Percentiles rank a stretch among this genome's conserved stretches.
phyloP scores from a whole-genome alignment of 2,888 invertebrate genomes.

The Dolomedes plantarius region DNA sequence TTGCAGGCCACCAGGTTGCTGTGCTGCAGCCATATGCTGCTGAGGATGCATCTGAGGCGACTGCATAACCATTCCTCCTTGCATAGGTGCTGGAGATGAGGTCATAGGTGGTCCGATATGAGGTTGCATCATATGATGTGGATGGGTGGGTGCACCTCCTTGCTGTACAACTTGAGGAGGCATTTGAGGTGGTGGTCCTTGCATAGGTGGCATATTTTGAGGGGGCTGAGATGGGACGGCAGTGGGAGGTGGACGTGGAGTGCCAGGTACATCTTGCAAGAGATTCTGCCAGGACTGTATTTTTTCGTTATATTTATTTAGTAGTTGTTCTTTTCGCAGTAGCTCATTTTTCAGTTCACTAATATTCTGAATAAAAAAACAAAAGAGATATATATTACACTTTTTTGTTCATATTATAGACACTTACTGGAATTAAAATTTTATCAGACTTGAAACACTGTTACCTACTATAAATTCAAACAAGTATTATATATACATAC shows the following conservation, averaged over 20 bases:
- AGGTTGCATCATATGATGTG: slow-evolving; percentile 60
- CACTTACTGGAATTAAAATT: too few relatives aligned
- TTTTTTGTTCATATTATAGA: too few relatives aligned
- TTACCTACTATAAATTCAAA: too few relatives aligned
- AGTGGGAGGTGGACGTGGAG: slow-evolving; percentile 71
- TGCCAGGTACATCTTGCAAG: slow-evolving; percentile 77
- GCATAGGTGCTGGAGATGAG: slow-evolving; percentile 43
- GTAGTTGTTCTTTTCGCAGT: slow-evolving; percentile 90
- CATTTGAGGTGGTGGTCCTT: slow-evolving; percentile 47
- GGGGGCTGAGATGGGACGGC: slow-evolving; percentile 71
- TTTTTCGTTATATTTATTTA: slow-evolving; percentile 92
- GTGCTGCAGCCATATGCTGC: slow-evolving; percentile 41
- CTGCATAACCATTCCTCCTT: slow-evolving; percentile 51
- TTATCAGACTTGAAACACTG: too few relatives aligned
- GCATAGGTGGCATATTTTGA: slow-evolving; percentile 44
- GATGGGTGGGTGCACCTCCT: slow-evolving; percentile 26
- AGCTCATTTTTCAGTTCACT: slow-evolving; percentile 89
- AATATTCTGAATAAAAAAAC: slow-evolving; percentile 82
- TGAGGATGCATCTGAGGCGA: slow-evolving; percentile 66
- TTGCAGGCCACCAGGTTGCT: slow-evolving; percentile 81
- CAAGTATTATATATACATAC: too few relatives aligned
- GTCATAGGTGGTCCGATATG: slow-evolving; percentile 52
- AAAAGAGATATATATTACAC: neutral
- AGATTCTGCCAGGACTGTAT: slow-evolving; percentile 93
- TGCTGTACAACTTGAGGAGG: slow-evolving; percentile 27